phyloP scores from a whole-genome alignment of 2,888 invertebrate genomes.

The Oasisia sp. region DNA sequence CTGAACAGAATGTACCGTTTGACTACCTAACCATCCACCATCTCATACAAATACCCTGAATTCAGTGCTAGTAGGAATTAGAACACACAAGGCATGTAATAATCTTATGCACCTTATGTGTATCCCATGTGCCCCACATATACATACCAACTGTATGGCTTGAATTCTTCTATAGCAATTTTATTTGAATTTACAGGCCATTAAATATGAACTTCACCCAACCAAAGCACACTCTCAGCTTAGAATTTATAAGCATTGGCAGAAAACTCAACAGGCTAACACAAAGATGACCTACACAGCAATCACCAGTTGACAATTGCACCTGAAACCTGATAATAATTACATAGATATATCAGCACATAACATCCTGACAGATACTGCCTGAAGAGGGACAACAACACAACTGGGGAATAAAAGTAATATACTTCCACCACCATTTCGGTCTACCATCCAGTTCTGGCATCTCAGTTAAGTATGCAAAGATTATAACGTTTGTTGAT shows the following conservation, averaged over 20 bases:
- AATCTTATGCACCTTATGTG: background rate
- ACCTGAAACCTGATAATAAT: background rate
- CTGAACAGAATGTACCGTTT: no score
- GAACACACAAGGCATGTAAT: background rate
- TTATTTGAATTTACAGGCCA: background rate
- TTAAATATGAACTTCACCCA: background rate
- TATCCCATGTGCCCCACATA: background rate
- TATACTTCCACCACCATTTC: background rate
- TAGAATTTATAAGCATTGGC: no score
- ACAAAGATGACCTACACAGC: background rate
- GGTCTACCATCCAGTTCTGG: background rate
- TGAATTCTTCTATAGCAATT: background rate
- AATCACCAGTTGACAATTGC: background rate
- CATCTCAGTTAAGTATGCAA: background rate
- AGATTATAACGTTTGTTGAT: conserved; percentile 2
- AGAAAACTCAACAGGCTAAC: background rate
- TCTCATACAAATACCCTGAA: no score
- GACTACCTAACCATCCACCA: no score
- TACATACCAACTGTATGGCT: background rate
- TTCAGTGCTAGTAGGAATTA: no score
- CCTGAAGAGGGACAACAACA: background rate
- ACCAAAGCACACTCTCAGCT: background rate
- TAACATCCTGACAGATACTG: background rate
- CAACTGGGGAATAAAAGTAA: background rate
- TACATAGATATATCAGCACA: background rate